Percentiles rank a stretch among this genome's conserved stretches.
phyloP scores from a whole-genome alignment of 2,888 invertebrate genomes.

The Troides oblongomaculatus region DNA sequence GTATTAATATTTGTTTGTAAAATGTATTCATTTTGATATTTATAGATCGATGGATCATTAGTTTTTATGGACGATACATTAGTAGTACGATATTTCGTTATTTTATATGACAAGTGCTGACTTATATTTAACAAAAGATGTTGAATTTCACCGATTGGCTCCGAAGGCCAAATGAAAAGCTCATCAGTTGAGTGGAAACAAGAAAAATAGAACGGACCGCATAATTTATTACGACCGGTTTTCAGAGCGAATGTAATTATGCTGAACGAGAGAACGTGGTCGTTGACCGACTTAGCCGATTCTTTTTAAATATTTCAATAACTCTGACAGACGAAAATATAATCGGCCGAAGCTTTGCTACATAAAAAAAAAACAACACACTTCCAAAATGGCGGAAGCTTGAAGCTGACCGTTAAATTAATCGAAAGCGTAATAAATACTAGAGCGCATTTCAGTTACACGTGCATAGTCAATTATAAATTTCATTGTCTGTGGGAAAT shows the following conservation, averaged over 20 bases:
- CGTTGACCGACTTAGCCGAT: slow-evolving; percentile 24
- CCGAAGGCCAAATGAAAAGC: too few relatives aligned
- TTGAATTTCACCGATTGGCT: too few relatives aligned
- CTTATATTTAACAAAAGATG: too few relatives aligned
- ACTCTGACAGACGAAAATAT: slow-evolving; percentile 15
- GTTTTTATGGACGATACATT: too few relatives aligned
- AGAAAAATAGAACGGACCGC: slow-evolving; percentile 16
- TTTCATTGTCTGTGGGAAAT: slow-evolving; percentile 1
- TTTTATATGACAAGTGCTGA: too few relatives aligned
- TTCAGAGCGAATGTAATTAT: slow-evolving; percentile 24
- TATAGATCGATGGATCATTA: too few relatives aligned
- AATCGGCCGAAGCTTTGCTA: slow-evolving; percentile 2
- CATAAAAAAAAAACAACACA: slow-evolving; percentile 7
- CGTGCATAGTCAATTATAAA: slow-evolving; percentile 6
- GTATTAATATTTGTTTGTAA: too few relatives aligned
- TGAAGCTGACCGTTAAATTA: not conserved
- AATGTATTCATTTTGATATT: too few relatives aligned
- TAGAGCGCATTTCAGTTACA: slow-evolving; percentile 11
- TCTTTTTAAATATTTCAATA: slow-evolving; percentile 28
- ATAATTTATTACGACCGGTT: slow-evolving; percentile 20
- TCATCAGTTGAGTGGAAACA: slow-evolving; percentile 6
- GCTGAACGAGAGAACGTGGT: slow-evolving; percentile 25
- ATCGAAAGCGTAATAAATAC: slow-evolving; percentile 1
- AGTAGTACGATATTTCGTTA: too few relatives aligned
- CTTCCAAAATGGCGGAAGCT: not conserved